These are phyloP conservation scores for Cairina moschata DNA, from an alignment of 2,113 vertebrate species.

Conservation along the genomic window DNA sequence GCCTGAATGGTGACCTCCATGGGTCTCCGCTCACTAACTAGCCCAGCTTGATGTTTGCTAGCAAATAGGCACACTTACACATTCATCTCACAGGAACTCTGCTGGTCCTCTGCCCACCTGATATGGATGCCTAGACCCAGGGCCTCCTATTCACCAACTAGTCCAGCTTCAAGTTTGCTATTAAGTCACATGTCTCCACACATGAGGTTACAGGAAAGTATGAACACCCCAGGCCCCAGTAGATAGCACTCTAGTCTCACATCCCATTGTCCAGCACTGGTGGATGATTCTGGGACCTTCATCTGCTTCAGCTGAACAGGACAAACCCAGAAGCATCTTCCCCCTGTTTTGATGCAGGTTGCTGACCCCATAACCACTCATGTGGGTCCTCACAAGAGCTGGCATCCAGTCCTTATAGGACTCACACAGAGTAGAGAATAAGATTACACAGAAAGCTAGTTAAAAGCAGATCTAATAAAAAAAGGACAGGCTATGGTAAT, in stretches of 20 bases:
- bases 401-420: background rate
- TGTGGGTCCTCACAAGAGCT: accelerated
- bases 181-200: background rate
- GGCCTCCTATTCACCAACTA: background rate
- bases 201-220: background rate
- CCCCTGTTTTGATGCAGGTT: background rate
- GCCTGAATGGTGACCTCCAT: background rate
- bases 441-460: background rate
- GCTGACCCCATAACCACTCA: background rate
- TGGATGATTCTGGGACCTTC: background rate
- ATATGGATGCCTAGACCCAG: accelerated
- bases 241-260: background rate
- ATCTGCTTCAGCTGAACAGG: background rate
- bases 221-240: accelerated
- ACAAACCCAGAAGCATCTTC: background rate
- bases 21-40: background rate
- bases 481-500: background rate
- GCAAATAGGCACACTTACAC: background rate
- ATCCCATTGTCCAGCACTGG: accelerated
- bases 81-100: background rate
- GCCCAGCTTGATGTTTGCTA: background rate
- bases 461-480: background rate
- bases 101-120: background rate
- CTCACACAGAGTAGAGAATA: background rate
- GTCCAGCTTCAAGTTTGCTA: accelerated